Percentiles rank a stretch among this genome's conserved stretches.
Conservation (phyloP, 2,888 invertebrate species). For the Thymelicus lineola region DNA sequence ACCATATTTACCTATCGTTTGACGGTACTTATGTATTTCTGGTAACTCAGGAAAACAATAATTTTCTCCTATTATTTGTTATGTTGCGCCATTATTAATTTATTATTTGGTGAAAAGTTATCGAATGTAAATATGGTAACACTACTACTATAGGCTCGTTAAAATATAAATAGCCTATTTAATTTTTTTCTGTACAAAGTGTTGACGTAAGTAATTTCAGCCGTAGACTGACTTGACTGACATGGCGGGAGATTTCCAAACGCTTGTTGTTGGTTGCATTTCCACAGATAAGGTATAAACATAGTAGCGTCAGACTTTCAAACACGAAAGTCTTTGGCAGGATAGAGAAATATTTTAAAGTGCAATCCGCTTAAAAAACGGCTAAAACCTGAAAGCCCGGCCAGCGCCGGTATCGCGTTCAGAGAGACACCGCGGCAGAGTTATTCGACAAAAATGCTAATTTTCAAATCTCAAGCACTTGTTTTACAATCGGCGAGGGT, state of each 20-base stretch:
- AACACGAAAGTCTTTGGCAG: conserved; percentile 55
- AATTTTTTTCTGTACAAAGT: too few relatives aligned
- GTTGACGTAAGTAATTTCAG: too few relatives aligned
- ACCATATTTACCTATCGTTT: too few relatives aligned
- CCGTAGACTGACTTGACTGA: neutral
- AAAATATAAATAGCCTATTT: too few relatives aligned
- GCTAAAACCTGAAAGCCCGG: conserved; percentile 67
- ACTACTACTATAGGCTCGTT: too few relatives aligned
- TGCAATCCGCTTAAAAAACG: conserved; percentile 72
- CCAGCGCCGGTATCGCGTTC: conserved; percentile 76
- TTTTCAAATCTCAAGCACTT: conserved; percentile 79
- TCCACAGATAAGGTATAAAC: conserved; percentile 2
- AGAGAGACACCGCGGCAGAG: conserved; percentile 80
- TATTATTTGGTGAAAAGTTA: too few relatives aligned
- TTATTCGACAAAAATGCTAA: conserved; percentile 85
- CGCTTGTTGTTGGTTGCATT: neutral
- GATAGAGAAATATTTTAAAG: conserved; percentile 74
- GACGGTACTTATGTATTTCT: too few relatives aligned
- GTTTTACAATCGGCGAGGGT: neutral
- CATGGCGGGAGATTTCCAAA: neutral
- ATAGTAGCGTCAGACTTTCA: conserved; percentile 32
- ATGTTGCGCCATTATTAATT: too few relatives aligned
- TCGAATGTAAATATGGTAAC: too few relatives aligned
- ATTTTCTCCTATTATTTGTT: too few relatives aligned
- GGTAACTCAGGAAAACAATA: too few relatives aligned